Evolutionary conservation across 2,113 vertebrate genomes (phyloP), one percentile per base, ranked within the genome.

Genomic region (Callithrix jacchus): DNA sequence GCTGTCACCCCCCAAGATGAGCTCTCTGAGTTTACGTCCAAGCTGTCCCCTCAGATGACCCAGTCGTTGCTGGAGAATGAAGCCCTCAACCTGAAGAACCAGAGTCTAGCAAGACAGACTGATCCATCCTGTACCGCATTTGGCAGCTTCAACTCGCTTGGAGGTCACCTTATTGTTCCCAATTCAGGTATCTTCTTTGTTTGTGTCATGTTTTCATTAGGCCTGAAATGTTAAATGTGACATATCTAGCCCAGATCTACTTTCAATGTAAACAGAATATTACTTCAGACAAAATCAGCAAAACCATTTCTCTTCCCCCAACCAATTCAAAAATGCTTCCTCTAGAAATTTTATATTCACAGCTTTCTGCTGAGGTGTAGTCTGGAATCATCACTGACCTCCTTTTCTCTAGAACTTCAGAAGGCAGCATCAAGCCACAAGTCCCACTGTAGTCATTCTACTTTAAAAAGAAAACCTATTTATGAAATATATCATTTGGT

Each of bases 111-210:
- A 35, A 99, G 99, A n/a, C 99, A 99, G 83, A 98, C 99, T 5
- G 99, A 99, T 79, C 99, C 99, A 2, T 99, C 99, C 0, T 99
- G 99, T 89, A 99, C 99, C 0, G 99, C 99, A 0, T 99, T 99
- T 91, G 99, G 99, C 17, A 99, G 99, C 96, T 99, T 99, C 98
- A 99, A 99, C 98, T 99, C 99, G 76, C 99, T 99, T 40, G 99
- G 99, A n/a, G 99, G 99, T n/a, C 99, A 99, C 95, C 99, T 99
- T 20, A 99, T 99, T 47, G 98, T 99, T n/a, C 99, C 99, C 74
- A 99, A 99, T 97, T 99, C 99, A 99, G 99, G 99, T 99, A 98
- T 66, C 16, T n/a, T n/a, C n/a, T 89, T 89, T 30, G 2, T 71
- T 70, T 13, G 5, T 64, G 61, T 12, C 27, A 64, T 87, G 27